phyloP scores from a whole-genome alignment of 1,140 invertebrate species.

The Drosophila ironensis region DNA sequence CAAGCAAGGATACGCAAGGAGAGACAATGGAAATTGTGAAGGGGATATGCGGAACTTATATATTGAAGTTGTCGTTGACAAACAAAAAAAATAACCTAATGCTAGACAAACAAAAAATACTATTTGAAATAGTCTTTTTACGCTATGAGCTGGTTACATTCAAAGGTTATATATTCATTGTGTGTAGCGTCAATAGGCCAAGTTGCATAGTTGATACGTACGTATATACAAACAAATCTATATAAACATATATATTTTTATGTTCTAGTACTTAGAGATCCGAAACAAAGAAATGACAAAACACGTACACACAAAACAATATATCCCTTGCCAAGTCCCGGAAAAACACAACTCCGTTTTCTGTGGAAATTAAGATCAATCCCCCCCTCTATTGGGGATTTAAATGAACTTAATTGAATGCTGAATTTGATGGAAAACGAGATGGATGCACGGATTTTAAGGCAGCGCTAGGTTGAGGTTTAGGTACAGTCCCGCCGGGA shows the following conservation, averaged over 20 bases:
- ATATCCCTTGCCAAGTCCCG: neutral
- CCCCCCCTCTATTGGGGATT: too few relatives aligned
- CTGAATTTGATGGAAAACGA: too few relatives aligned
- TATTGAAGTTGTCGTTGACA: slow-evolving; percentile 45
- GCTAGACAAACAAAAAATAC: slow-evolving; percentile 33
- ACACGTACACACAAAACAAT: slow-evolving; percentile 1
- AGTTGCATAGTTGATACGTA: slow-evolving; percentile 53
- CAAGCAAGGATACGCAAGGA: slow-evolving; percentile 27
- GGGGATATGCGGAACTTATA: slow-evolving; percentile 7
- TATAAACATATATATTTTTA: slow-evolving; percentile 34
- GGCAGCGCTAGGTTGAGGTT: neutral
- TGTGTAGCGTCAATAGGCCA: slow-evolving; percentile 39
- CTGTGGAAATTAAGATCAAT: too few relatives aligned
- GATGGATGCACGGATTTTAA: neutral
- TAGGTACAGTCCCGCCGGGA: slow-evolving; percentile 6
- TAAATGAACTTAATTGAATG: too few relatives aligned
- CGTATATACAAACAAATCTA: slow-evolving; percentile 32
- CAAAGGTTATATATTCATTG: slow-evolving; percentile 39
- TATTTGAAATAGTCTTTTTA: slow-evolving; percentile 56
- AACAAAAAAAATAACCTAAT: too few relatives aligned
- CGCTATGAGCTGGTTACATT: slow-evolving; percentile 58
- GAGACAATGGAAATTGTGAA: slow-evolving; percentile 3
- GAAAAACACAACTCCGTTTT: too few relatives aligned
- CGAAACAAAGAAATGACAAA: slow-evolving; percentile 9
- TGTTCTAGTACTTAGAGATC: slow-evolving; percentile 20